Evolutionary conservation across 2,888 invertebrate species (phyloP).

Genomic region (Hipparchia semele): DNA sequence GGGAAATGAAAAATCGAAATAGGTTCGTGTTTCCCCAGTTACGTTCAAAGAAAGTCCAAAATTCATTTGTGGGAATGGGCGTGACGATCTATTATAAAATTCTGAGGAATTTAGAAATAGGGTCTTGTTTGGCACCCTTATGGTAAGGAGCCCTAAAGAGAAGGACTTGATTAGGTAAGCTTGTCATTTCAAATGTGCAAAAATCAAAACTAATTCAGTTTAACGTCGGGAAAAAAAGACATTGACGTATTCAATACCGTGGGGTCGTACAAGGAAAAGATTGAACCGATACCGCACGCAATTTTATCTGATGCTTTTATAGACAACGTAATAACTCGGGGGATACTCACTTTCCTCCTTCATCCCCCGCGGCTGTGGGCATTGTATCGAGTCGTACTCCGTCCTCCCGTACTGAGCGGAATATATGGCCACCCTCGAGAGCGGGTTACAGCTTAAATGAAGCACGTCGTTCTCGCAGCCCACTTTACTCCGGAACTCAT

Average conservation of each 20-base stretch:
- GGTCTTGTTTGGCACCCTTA: no score
- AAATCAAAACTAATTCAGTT: not conserved
- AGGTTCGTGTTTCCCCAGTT: no score
- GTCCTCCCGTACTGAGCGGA: constrained; percentile 96
- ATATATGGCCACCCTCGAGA: constrained; percentile 95
- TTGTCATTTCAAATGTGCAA: no score
- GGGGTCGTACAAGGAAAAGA: constrained; percentile 30
- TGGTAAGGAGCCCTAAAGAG: no score
- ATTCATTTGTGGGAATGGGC: no score
- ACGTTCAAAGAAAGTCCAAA: no score
- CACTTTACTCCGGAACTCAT: constrained; percentile 96
- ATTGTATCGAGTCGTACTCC: constrained; percentile 93
- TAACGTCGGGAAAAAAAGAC: not conserved
- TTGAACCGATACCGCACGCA: constrained; percentile 32
- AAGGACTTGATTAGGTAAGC: no score
- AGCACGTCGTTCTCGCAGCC: constrained; percentile 96
- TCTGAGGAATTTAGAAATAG: no score
- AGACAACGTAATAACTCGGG: constrained; percentile 38
- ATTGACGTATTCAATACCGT: constrained; percentile 9
- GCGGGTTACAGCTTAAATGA: constrained; percentile 93
- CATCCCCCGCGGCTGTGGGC: constrained; percentile 92
- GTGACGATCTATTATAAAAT: no score
- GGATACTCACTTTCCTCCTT: constrained; percentile 91
- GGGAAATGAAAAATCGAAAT: no score
- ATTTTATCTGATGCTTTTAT: constrained; percentile 40